phyloP scores from a whole-genome alignment of 2,888 invertebrate genomes.

The Sthenelais limicola region DNA sequence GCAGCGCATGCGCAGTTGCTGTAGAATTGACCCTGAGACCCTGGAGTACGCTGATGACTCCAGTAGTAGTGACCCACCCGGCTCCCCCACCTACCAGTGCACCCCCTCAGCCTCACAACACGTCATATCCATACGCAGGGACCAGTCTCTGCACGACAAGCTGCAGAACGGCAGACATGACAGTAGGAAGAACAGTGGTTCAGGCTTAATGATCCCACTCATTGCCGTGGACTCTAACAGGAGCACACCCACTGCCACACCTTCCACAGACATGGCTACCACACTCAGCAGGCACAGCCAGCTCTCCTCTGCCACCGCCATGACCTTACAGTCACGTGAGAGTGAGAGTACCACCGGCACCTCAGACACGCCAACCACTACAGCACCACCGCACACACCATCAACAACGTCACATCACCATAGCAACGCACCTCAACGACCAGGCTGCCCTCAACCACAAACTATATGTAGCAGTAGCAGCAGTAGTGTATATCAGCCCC shows the following conservation, averaged over 20 bases:
- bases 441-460: slow-evolving; percentile 1
- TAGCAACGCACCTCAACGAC: too few species aligned
- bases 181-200: slow-evolving; percentile 40
- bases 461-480: too few species aligned
- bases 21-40: slow-evolving; percentile 79
- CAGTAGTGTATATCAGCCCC: not conserved
- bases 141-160: slow-evolving; percentile 39
- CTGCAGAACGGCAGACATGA: slow-evolving; percentile 45
- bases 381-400: not conserved
- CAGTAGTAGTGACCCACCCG: slow-evolving; percentile 72
- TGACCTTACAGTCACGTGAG: slow-evolving; percentile 4
- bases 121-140: slow-evolving; percentile 37
- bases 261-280: slow-evolving; percentile 54
- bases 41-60: slow-evolving; percentile 64
- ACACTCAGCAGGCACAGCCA: slow-evolving; percentile 53
- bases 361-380: not conserved
- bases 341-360: slow-evolving; percentile 1
- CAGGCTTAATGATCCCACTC: slow-evolving; percentile 54
- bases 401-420: not conserved
- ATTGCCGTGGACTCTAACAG: slow-evolving; percentile 51
- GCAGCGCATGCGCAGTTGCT: slow-evolving; percentile 50
- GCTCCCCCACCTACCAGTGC: slow-evolving; percentile 56
- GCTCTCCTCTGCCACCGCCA: slow-evolving; percentile 44
- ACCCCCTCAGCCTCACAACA: slow-evolving; percentile 46
- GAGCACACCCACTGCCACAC: slow-evolving; percentile 47